These are phyloP conservation scores for Melanotaenia nigrans DNA, from an alignment of 2,797 vertebrate genomes.

Conservation along the genomic window DNA sequence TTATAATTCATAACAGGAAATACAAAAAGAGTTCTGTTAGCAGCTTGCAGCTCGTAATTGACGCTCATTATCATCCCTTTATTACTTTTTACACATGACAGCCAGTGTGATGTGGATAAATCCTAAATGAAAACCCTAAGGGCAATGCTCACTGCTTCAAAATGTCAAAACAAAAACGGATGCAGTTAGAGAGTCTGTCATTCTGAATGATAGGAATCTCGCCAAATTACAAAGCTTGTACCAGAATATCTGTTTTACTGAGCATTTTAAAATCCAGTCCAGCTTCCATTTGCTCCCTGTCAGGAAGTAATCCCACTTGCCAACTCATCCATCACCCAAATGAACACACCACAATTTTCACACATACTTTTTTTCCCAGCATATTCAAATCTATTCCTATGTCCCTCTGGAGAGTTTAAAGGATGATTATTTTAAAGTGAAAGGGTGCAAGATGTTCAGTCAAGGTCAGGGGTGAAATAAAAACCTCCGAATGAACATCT, in stretches of 20 bases:
- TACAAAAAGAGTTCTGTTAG: slow-evolving; percentile 45
- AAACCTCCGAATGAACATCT: slow-evolving; percentile 22
- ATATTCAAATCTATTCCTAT: slow-evolving; percentile 50
- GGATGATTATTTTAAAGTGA: slow-evolving; percentile 38
- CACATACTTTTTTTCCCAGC: slow-evolving; percentile 60
- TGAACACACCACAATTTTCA: slow-evolving; percentile 70
- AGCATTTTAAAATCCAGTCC: slow-evolving; percentile 48
- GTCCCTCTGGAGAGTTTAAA: slow-evolving; percentile 32
- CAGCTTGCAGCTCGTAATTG: slow-evolving; percentile 46
- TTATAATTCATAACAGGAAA: slow-evolving; percentile 39
- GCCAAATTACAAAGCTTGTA: slow-evolving; percentile 39
- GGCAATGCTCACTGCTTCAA: slow-evolving; percentile 54
- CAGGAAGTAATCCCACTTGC: slow-evolving; percentile 53
- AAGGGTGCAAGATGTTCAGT: slow-evolving; percentile 27
- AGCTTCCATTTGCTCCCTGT: slow-evolving; percentile 57
- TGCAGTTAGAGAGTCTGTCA: slow-evolving; percentile 49
- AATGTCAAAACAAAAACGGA: slow-evolving; percentile 58
- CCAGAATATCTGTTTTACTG: slow-evolving; percentile 45
- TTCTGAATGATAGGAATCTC: slow-evolving; percentile 50
- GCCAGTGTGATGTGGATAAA: slow-evolving; percentile 50
- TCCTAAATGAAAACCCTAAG: slow-evolving; percentile 59
- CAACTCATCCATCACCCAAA: slow-evolving; percentile 74
- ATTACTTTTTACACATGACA: slow-evolving; percentile 60
- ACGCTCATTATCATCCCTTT: slow-evolving; percentile 59
- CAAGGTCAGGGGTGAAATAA: slow-evolving; percentile 39